Evolutionary conservation across 2,113 vertebrate species (phyloP).

Genomic region (Engystomops pustulosus): DNA sequence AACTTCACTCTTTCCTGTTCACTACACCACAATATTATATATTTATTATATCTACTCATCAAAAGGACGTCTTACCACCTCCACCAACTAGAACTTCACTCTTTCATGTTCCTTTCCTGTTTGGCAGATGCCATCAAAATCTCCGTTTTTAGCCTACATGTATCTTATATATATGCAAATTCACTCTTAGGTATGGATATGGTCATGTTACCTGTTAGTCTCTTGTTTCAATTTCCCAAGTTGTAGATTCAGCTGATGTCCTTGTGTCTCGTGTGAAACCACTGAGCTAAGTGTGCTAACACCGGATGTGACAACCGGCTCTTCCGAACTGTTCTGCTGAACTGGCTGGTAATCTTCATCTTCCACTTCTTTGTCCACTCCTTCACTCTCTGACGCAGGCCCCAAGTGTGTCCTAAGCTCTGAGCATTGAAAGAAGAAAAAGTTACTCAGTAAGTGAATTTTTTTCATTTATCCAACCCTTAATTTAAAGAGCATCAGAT

Average conservation of each 20-base stretch:
- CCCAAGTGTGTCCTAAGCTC: slow-evolving; percentile 88
- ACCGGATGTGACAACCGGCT: slow-evolving; percentile 55
- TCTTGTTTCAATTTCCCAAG: slow-evolving; percentile 82
- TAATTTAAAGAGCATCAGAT: too few relatives aligned
- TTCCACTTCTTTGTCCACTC: slow-evolving; percentile 81
- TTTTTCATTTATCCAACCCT: too few relatives aligned
- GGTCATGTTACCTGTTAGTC: slow-evolving; percentile 78
- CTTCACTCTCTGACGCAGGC: slow-evolving; percentile 82
- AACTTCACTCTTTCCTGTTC: too few relatives aligned
- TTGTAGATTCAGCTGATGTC: slow-evolving; percentile 78
- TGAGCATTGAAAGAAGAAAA: slow-evolving; percentile 60
- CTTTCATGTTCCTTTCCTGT: too few relatives aligned
- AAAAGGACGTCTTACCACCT: too few relatives aligned
- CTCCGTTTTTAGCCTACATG: too few relatives aligned
- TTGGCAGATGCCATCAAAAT: too few relatives aligned
- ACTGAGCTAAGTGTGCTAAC: slow-evolving; percentile 66
- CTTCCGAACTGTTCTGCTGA: slow-evolving; percentile 64
- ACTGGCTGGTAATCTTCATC: slow-evolving; percentile 70
- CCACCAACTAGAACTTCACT: too few relatives aligned
- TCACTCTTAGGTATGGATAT: background rate
- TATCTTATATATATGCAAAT: too few relatives aligned
- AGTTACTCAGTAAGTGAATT: too few relatives aligned
- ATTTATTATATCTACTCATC: too few relatives aligned
- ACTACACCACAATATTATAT: too few relatives aligned
- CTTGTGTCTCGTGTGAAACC: slow-evolving; percentile 70